Evolutionary conservation across 2,888 invertebrate species (phyloP).

Genomic region (Melieria omissa): DNA sequence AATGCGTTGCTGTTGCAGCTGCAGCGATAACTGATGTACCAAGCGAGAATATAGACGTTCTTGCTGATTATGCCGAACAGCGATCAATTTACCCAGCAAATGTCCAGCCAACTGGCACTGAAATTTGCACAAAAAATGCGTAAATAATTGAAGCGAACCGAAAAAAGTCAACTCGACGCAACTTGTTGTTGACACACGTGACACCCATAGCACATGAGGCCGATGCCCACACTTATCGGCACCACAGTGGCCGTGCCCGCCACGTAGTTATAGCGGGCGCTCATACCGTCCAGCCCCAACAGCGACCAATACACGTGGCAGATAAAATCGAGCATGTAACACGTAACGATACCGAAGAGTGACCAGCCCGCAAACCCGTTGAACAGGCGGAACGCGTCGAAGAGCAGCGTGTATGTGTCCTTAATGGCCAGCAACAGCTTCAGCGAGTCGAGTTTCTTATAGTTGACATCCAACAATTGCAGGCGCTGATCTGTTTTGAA

Average conservation of each 20-base stretch:
- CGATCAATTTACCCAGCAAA: neutral
- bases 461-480: slow-evolving; percentile 41
- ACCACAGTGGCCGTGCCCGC: slow-evolving; percentile 32
- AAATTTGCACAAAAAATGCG: slow-evolving; percentile 16
- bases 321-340: slow-evolving; percentile 44
- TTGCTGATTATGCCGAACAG: neutral
- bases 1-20: slow-evolving; percentile 43
- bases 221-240: slow-evolving; percentile 31
- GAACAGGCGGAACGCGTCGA: slow-evolving; percentile 35
- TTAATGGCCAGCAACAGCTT: slow-evolving; percentile 39
- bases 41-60: slow-evolving; percentile 5
- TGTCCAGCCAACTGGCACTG: neutral
- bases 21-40: slow-evolving; percentile 45
- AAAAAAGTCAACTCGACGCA: too few species aligned
- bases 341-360: slow-evolving; percentile 39
- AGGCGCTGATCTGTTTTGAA: slow-evolving; percentile 30
- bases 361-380: slow-evolving; percentile 47
- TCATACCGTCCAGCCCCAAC: slow-evolving; percentile 40
- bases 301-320: slow-evolving; percentile 48
- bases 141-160: neutral
- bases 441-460: slow-evolving; percentile 31
- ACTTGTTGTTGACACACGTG: slow-evolving; percentile 34
- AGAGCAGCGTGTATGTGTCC: slow-evolving; percentile 39
- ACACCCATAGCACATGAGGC: slow-evolving; percentile 39
- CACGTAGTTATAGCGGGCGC: slow-evolving; percentile 19